Percentiles rank a stretch among this genome's conserved stretches.
Conservation (phyloP, 2,113 vertebrate species). For the Saguinus imperator region DNA sequence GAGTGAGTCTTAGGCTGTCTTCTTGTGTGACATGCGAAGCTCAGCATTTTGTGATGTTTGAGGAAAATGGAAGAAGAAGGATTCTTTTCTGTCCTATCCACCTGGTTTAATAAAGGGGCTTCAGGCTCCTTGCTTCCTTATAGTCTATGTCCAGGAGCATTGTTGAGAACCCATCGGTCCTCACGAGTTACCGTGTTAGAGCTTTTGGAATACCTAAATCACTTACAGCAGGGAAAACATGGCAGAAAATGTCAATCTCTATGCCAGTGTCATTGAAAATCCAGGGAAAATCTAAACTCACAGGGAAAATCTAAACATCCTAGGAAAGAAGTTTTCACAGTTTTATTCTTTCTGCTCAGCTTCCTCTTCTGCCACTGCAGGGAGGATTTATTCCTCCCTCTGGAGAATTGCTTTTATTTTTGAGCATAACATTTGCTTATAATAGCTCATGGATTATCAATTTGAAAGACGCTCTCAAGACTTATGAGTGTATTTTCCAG, state of each 20-base stretch:
- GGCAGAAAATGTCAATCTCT: not conserved
- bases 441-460: not conserved
- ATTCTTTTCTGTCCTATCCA: no score
- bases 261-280: not conserved
- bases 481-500: not conserved
- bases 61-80: not conserved
- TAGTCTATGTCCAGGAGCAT: not conserved
- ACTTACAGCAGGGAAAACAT: not conserved
- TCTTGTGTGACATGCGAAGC: not conserved
- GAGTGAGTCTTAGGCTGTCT: not conserved
- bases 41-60: not conserved
- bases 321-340: not conserved
- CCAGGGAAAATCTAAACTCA: not conserved
- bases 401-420: not conserved
- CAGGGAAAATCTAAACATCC: not conserved
- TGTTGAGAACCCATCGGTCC: no score
- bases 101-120: fast-evolving
- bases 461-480: not conserved
- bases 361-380: not conserved
- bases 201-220: not conserved
- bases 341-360: not conserved
- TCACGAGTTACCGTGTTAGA: not conserved
- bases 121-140: not conserved
- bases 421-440: not conserved
- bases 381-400: not conserved